Evolutionary conservation across 1,140 invertebrate species (phyloP).

Genomic region (Drosophila ambigua): DNA sequence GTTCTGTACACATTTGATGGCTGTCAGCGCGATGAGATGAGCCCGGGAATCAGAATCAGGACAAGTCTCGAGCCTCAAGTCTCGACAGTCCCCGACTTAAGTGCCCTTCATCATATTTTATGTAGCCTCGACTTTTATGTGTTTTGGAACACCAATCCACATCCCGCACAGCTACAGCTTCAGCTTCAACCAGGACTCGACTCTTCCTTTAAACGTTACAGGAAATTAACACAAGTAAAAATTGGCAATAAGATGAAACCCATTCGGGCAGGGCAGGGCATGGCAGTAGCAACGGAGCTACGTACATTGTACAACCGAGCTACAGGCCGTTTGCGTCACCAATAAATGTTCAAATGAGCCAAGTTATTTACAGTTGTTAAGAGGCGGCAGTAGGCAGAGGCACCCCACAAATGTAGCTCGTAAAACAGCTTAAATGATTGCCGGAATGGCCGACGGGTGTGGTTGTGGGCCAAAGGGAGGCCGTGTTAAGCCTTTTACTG

Average conservation of each 20-base stretch:
- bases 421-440: conserved; percentile 72
- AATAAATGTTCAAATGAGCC: conserved; percentile 80
- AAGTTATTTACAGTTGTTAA: conserved; percentile 78
- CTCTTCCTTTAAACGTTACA: conserved; percentile 38
- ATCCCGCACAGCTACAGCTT: conserved; percentile 4
- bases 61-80: conserved; percentile 28
- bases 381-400: conserved; percentile 6
- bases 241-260: conserved; percentile 59
- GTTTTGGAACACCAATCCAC: conserved; percentile 63
- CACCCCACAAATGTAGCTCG: conserved; percentile 72
- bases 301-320: conserved; percentile 19
- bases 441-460: conserved; percentile 18
- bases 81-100: conserved; percentile 47
- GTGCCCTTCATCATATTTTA: conserved; percentile 80
- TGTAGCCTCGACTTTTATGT: conserved; percentile 63
- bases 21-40: conserved; percentile 58
- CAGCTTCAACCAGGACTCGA: conserved; percentile 1
- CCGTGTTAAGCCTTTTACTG: conserved; percentile 66
- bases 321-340: conserved; percentile 79
- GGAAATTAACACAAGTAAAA: conserved; percentile 80
- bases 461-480: conserved; percentile 12
- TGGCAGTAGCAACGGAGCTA: conserved; percentile 8
- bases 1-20: conserved; percentile 76
- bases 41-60: conserved; percentile 26
- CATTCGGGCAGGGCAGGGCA: conserved; percentile 4